phyloP scores from a whole-genome alignment of 2,113 vertebrate genomes.

The Haliaeetus leucogaster region DNA sequence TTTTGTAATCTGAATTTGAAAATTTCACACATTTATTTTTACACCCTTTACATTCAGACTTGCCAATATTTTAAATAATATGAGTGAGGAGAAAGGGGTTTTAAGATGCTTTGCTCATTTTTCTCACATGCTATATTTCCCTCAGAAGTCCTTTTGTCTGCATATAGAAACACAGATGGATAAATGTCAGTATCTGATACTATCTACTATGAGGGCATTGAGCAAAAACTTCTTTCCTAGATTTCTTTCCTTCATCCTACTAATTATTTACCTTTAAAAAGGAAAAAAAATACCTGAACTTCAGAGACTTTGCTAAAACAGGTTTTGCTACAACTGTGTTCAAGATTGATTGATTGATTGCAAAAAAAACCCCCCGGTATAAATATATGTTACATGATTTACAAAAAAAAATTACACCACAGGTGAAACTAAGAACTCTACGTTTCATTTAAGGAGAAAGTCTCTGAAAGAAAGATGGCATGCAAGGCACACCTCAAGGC shows the following conservation, averaged over 20 bases:
- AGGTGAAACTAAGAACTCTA: not conserved
- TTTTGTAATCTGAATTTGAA: not conserved
- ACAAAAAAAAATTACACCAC: not conserved
- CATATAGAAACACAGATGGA: not conserved
- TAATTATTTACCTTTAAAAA: not conserved
- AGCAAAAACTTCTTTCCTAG: not conserved
- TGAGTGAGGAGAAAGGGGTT: not conserved
- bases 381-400: not conserved
- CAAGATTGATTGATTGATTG: not conserved
- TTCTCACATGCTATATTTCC: not conserved
- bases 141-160: not conserved
- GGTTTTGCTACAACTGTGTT: not conserved
- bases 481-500: not conserved
- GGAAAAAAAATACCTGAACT: not conserved
- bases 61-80: not conserved
- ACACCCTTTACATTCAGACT: not conserved
- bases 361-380: not conserved
- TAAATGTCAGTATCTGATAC: not conserved
- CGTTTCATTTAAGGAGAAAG: not conserved
- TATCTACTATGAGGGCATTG: not conserved
- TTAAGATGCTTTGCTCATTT: not conserved
- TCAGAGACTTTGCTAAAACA: not conserved
- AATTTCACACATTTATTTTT: not conserved
- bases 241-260: not conserved
- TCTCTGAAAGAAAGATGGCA: not conserved